Evolutionary conservation across 2,888 invertebrate genomes (phyloP).

Genomic region (Hybos culiciformis): DNA sequence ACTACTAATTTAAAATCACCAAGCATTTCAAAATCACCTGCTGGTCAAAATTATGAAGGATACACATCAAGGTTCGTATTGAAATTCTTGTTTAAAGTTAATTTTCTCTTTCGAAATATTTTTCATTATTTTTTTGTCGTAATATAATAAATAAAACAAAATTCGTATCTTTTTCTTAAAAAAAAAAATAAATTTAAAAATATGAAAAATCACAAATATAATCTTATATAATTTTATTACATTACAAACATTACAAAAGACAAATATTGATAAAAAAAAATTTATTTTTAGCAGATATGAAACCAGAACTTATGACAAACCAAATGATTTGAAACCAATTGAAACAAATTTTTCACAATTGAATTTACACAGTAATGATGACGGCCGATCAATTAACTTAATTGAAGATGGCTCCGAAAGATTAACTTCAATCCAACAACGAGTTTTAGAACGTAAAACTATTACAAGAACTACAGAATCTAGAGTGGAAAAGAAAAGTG

Average conservation of each 20-base stretch:
- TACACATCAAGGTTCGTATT: slow-evolving; percentile 48
- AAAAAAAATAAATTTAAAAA: no score
- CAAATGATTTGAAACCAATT: slow-evolving; percentile 23
- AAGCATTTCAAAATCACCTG: no score
- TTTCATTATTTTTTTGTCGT: no score
- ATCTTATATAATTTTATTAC: no score
- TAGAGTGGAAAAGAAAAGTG: slow-evolving; percentile 32
- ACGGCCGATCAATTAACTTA: slow-evolving; percentile 29
- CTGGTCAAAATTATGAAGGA: slow-evolving; percentile 43
- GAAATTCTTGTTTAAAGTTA: slow-evolving; percentile 2
- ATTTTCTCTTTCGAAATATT: neutral
- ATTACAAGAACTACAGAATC: slow-evolving; percentile 34
- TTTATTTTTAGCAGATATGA: slow-evolving; percentile 35
- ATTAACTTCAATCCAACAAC: slow-evolving; percentile 33
- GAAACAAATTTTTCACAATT: slow-evolving; percentile 32
- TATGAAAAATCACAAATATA: no score
- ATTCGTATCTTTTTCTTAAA: no score
- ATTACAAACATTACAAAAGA: no score
- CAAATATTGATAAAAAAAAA: no score
- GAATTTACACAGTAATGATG: slow-evolving; percentile 28
- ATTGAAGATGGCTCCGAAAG: slow-evolving; percentile 33
- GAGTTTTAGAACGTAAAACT: slow-evolving; percentile 35
- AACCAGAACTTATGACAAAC: slow-evolving; percentile 33
- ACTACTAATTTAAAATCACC: slow-evolving; percentile 26
- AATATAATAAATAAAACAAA: no score